Evolutionary conservation across 2,888 invertebrate species (phyloP), one percentile per base, ranked within the genome.

Genomic region (Geotrupes spiniger): DNA sequence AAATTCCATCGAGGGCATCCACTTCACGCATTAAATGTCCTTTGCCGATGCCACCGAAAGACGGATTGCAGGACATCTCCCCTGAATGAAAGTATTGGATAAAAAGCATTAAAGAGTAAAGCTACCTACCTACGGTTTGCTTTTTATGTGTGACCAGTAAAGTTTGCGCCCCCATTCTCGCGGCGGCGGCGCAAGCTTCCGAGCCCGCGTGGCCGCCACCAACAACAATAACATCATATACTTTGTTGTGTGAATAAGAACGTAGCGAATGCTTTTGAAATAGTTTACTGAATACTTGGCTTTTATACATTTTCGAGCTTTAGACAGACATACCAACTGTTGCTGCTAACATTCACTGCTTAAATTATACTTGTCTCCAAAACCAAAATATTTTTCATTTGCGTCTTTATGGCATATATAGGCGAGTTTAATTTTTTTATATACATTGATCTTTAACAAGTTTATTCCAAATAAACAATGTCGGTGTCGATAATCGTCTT

Each of bases 11-110:
- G 28, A 94, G 72, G 2, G 93, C 92, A 72, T 94, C 93, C 5
- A 94, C 75, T 76, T 93, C 93, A 58, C 83, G 79, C 81, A 92
- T 86, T 41, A 92, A 74, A 69, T 93, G 90, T 0, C 92, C 92
- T 72, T 94, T 94, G 0, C 92, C 93, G 58, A 94, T 89, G 4
- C 93, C 93, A 16, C 93, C 93, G 74, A 94, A 94, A 0, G 92
- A 89, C 12, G 94, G 93, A 74, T 94, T 94, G 65, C 94, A 93
- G 0, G 92, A 91, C 93, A 94, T 94, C 74, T 90, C 92, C 17
- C 90, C 87, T 87, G 54, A 51, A 6, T 6, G 6, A 3, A 21
- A 3, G 3, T 6, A 6, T 21, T 21, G 3, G 21, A 21, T 21
- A 21, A 21, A 21, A 21, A 14, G 12, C 33, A 3, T 5, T 4